These are phyloP conservation scores for Myzus persicae DNA, from an alignment of 1,140 invertebrate species.

Conservation along the genomic window DNA sequence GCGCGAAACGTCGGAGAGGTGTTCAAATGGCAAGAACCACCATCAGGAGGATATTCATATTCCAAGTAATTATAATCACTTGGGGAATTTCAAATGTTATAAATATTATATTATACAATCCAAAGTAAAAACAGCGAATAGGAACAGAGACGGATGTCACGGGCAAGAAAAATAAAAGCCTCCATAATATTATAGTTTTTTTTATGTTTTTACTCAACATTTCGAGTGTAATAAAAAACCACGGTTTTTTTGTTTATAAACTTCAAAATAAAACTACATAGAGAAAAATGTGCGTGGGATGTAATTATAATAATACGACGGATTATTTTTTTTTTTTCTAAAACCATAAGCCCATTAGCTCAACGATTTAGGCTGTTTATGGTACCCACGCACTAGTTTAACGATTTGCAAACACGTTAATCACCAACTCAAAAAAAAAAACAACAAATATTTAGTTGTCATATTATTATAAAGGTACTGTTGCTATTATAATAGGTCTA, in stretches of 20 bases:
- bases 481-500: neutral
- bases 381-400: neutral
- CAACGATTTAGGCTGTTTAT: neutral
- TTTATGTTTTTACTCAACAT: neutral
- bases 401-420: neutral
- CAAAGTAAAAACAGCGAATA: neutral
- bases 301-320: conserved; percentile 7
- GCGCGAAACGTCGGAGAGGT: neutral
- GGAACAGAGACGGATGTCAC: neutral
- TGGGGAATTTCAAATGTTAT: neutral
- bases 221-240: neutral
- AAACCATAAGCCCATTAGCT: neutral
- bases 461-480: neutral
- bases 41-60: neutral
- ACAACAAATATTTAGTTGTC: neutral
- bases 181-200: neutral
- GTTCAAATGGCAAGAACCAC: neutral
- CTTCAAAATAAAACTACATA: neutral
- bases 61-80: neutral
- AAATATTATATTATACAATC: neutral
- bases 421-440: neutral
- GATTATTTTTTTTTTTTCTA: neutral
- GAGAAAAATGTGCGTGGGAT: neutral
- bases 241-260: neutral
- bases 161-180: neutral